Evolutionary conservation across 2,888 invertebrate genomes (phyloP).

Genomic region (Hemistola chrysoprasaria): DNA sequence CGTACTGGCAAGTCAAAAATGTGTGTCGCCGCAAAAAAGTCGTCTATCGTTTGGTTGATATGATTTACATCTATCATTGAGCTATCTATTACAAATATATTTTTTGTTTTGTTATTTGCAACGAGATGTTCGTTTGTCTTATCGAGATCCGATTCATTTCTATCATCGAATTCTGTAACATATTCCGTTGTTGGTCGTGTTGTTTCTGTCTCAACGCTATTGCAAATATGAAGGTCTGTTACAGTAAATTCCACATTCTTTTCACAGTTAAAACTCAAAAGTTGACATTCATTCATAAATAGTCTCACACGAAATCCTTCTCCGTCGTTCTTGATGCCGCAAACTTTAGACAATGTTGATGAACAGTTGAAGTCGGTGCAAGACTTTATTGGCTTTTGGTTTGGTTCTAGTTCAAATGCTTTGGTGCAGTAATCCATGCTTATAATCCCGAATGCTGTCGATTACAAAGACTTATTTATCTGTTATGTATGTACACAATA

Average conservation of each 20-base stretch:
- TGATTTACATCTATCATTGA: slow-evolving; percentile 43
- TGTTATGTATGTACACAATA: too few species aligned
- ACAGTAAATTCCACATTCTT: slow-evolving; percentile 37
- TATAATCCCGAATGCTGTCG: slow-evolving; percentile 23
- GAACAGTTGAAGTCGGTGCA: slow-evolving; percentile 32
- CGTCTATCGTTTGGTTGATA: slow-evolving; percentile 54
- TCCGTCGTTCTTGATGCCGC: slow-evolving; percentile 52
- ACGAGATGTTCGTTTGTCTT: neutral
- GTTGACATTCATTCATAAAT: slow-evolving; percentile 52
- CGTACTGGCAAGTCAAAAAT: slow-evolving; percentile 52
- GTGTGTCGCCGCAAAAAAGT: slow-evolving; percentile 65
- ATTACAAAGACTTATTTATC: too few species aligned
- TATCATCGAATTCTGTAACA: too few species aligned
- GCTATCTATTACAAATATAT: slow-evolving; percentile 51
- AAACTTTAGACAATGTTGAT: slow-evolving; percentile 34
- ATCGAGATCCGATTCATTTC: neutral
- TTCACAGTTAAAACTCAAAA: slow-evolving; percentile 52
- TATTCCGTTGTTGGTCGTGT: neutral
- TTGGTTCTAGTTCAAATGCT: slow-evolving; percentile 19
- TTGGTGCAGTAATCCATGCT: slow-evolving; percentile 44
- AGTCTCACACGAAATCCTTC: slow-evolving; percentile 50
- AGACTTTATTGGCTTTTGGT: slow-evolving; percentile 2
- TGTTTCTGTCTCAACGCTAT: slow-evolving; percentile 18
- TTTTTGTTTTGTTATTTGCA: slow-evolving; percentile 18
- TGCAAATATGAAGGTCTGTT: slow-evolving; percentile 53